Evolutionary conservation across 2,113 vertebrate species (phyloP).

Genomic region (Serranochromis macrocephalus): DNA sequence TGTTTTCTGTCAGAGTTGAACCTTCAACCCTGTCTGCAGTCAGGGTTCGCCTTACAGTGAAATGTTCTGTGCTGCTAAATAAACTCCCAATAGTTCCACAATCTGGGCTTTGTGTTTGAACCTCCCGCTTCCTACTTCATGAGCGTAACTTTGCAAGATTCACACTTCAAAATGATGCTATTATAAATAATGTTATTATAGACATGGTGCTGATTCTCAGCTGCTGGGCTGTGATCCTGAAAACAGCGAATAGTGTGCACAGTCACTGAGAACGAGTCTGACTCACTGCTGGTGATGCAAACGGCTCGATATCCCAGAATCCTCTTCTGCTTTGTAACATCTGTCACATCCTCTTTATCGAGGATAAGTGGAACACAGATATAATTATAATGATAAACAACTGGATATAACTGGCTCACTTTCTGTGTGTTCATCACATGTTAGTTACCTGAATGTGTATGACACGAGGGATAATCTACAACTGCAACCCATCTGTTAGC

Average conservation of each 20-base stretch:
- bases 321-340: not conserved
- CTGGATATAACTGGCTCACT: not conserved
- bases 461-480: not conserved
- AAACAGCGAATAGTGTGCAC: not conserved
- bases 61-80: not conserved
- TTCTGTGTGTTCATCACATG: not conserved
- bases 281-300: not conserved
- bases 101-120: not conserved
- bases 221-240: not conserved
- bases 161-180: not conserved
- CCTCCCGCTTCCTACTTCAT: not conserved
- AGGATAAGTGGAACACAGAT: not conserved
- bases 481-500: not conserved
- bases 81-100: not conserved
- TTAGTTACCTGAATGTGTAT: not conserved
- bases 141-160: not conserved
- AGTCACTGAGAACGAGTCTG: not conserved
- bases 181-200: not conserved
- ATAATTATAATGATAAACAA: not conserved
- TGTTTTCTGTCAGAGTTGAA: not conserved
- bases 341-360: not conserved
- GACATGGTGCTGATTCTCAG: not conserved
- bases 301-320: not conserved
- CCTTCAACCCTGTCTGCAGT: not conserved
- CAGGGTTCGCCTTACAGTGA: not conserved